Conservation (phyloP, 2,113 vertebrate species). For the Oryzias javanicus region DNA sequence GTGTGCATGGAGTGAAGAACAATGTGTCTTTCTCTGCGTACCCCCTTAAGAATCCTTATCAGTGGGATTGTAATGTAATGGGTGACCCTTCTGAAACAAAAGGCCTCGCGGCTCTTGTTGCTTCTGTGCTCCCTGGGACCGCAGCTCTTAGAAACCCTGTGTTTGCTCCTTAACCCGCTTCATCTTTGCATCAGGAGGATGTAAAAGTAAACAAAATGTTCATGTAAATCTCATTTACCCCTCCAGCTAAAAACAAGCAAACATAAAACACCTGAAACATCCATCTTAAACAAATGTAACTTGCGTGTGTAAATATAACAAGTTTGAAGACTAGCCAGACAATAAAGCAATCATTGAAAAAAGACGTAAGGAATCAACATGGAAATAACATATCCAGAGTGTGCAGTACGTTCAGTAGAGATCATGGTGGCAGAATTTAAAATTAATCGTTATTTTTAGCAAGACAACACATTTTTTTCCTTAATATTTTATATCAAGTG, state of each 20-base stretch:
- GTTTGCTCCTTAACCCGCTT: conserved; percentile 55
- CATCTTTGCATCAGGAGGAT: conserved; percentile 43
- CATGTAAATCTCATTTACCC: background rate
- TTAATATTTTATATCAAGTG: too few species aligned
- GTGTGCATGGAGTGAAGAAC: conserved; percentile 69
- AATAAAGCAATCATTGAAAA: conserved; percentile 53
- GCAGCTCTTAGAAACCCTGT: conserved; percentile 74
- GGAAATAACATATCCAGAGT: conserved; percentile 51
- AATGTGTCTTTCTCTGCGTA: conserved; percentile 60
- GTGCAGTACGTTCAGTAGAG: conserved; percentile 25
- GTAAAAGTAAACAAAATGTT: conserved; percentile 7
- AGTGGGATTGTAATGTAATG: conserved; percentile 77
- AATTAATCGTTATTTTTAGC: too few species aligned
- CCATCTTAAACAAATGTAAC: background rate
- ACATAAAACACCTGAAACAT: background rate
- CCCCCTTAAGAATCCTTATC: conserved; percentile 70
- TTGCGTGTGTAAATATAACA: too few species aligned
- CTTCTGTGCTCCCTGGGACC: conserved; percentile 69
- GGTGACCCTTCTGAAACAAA: conserved; percentile 75
- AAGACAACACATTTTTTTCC: too few species aligned
- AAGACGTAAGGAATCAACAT: conserved; percentile 67
- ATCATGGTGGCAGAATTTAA: too few species aligned
- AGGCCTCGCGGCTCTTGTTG: conserved; percentile 61
- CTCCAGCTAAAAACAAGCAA: conserved; percentile 6
- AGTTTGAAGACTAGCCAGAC: background rate